Evolutionary conservation across 2,797 vertebrate species (phyloP).

Genomic region (Thalassophryne amazonica): DNA sequence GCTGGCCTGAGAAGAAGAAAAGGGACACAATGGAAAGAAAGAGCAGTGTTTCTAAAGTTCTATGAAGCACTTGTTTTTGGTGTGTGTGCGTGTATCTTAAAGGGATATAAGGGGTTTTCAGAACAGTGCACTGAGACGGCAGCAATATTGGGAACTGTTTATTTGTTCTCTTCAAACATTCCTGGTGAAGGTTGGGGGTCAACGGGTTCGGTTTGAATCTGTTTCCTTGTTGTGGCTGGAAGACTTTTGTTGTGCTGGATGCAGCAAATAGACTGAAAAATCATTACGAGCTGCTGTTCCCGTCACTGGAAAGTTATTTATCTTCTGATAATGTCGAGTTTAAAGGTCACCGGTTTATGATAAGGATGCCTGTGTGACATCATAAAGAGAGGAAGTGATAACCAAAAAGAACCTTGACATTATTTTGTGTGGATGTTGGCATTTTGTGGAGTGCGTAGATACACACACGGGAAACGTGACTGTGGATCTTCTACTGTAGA

Average conservation of each 20-base stretch:
- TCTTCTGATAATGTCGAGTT: slow-evolving; percentile 23
- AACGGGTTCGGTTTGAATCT: slow-evolving; percentile 18
- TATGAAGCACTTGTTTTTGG: slow-evolving; percentile 56
- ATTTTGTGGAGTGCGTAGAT: slow-evolving; percentile 53
- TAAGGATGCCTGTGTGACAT: slow-evolving; percentile 16
- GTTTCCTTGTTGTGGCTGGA: slow-evolving; percentile 39
- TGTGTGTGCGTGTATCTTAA: slow-evolving; percentile 53
- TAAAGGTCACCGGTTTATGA: slow-evolving; percentile 22
- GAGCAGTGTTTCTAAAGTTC: slow-evolving; percentile 39
- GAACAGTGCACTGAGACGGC: slow-evolving; percentile 66
- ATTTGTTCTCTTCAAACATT: slow-evolving; percentile 77
- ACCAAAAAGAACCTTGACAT: slow-evolving; percentile 67
- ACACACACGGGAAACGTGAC: slow-evolving; percentile 78
- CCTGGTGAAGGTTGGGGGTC: slow-evolving; percentile 52
- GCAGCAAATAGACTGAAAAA: slow-evolving; percentile 66
- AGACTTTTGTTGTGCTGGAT: slow-evolving; percentile 62
- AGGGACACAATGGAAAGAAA: slow-evolving; percentile 31
- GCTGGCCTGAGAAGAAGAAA: slow-evolving; percentile 63
- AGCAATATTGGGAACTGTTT: slow-evolving; percentile 58
- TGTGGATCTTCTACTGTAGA: slow-evolving; percentile 77
- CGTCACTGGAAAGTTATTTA: slow-evolving; percentile 40
- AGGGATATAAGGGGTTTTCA: slow-evolving; percentile 49
- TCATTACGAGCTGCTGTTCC: slow-evolving; percentile 60
- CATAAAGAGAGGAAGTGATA: slow-evolving; percentile 30
- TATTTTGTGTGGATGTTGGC: slow-evolving; percentile 58